Conservation (phyloP, 2,797 vertebrate genomes). For the Pachyuromys duprasi region DNA sequence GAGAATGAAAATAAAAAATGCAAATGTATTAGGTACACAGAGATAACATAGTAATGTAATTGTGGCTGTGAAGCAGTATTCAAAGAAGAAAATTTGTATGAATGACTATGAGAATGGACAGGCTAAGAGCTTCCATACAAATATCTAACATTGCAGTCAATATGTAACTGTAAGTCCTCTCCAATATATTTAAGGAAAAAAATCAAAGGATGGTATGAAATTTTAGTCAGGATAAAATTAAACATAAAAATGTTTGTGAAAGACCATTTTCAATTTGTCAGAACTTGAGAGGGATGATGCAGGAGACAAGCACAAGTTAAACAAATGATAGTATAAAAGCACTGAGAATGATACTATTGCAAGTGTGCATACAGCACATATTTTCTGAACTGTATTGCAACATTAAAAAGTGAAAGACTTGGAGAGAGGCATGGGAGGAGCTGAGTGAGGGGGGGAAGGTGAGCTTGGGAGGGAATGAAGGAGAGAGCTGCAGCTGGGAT, state of each 20-base stretch:
- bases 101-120: neutral
- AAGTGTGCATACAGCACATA: neutral
- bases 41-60: neutral
- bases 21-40: neutral
- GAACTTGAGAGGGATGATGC: neutral
- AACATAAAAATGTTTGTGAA: neutral
- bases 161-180: neutral
- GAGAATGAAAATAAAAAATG: neutral
- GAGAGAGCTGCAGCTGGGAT: no score
- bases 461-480: no score
- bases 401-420: neutral
- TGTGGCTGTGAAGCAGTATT: neutral
- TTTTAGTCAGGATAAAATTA: neutral
- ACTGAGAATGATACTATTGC: neutral
- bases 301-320: neutral
- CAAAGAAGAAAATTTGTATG: neutral
- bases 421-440: no score
- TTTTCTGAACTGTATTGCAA: neutral
- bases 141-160: neutral
- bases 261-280: neutral
- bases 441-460: no score
- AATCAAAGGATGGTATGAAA: neutral
- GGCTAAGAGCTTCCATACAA: no score
- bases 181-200: neutral
- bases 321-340: neutral